A percentile compares a stretch with the other conserved stretches of the same genome.
Evolutionary conservation across 2,113 vertebrate genomes (phyloP).

Genomic region (Carassius carassius): DNA sequence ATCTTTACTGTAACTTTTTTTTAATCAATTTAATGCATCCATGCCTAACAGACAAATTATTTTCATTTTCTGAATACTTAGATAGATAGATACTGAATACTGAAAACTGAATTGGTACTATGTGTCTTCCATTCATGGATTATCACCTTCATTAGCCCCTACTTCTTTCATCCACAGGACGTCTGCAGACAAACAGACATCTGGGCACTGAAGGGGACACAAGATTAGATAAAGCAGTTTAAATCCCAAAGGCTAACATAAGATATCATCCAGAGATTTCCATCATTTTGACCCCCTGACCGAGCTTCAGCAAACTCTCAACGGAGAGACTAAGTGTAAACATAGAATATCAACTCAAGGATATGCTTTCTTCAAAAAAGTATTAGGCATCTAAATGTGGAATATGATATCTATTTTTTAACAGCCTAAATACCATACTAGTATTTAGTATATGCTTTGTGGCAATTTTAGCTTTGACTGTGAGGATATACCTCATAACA

Average conservation of each 20-base stretch:
- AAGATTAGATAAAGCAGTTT: conserved; percentile 32
- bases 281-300: background rate
- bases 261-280: conserved; percentile 30
- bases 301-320: conserved; percentile 31
- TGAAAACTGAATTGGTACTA: no score
- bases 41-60: no score
- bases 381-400: background rate
- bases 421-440: background rate
- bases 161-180: background rate
- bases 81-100: no score
- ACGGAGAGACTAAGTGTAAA: conserved; percentile 12
- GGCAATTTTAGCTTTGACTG: background rate
- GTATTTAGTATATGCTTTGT: background rate
- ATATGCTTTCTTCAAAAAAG: conserved; percentile 31
- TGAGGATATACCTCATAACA: background rate
- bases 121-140: background rate
- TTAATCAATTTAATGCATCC: no score
- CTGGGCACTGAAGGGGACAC: conserved; percentile 2
- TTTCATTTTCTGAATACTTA: no score
- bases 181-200: conserved; percentile 19
- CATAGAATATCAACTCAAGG: conserved; percentile 33
- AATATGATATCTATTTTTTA: background rate
- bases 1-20: no score
- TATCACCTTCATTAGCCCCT: conserved; percentile 33
- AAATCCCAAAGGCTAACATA: conserved; percentile 45